phyloP scores from a whole-genome alignment of 2,888 invertebrate species.

The Saturnia pavonia region DNA sequence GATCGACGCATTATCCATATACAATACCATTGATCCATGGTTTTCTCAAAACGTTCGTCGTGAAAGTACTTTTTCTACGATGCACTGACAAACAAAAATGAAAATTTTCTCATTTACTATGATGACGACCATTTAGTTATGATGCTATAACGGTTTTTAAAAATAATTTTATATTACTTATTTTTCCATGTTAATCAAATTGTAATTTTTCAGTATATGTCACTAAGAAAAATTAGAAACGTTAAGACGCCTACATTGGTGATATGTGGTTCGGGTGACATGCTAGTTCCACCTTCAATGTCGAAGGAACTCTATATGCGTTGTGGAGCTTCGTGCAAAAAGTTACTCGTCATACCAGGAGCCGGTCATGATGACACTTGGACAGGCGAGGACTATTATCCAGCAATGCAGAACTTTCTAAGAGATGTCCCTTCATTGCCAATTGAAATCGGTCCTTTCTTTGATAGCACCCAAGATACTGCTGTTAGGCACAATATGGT shows the following conservation, averaged over 20 bases:
- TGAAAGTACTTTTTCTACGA: no score
- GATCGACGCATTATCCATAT: no score
- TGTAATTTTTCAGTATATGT: constrained; percentile 84
- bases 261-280: constrained; percentile 93
- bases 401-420: constrained; percentile 79
- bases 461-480: constrained; percentile 47
- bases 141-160: no score
- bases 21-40: no score
- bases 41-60: no score
- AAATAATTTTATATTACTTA: no score
- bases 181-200: neutral
- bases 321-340: constrained; percentile 89
- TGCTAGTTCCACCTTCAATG: constrained; percentile 95
- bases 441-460: constrained; percentile 52
- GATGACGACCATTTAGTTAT: no score
- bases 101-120: no score
- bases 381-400: constrained; percentile 91
- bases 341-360: constrained; percentile 87
- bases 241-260: constrained; percentile 91
- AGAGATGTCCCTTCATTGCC: constrained; percentile 59
- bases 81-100: no score
- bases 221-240: constrained; percentile 87
- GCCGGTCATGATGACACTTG: constrained; percentile 98
- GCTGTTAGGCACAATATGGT: constrained; percentile 46
- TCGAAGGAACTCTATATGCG: constrained; percentile 89